Base-by-base conservation (phyloP, 2,113 vertebrate genomes). In the Phrynocephalus versicolor region DNA sequence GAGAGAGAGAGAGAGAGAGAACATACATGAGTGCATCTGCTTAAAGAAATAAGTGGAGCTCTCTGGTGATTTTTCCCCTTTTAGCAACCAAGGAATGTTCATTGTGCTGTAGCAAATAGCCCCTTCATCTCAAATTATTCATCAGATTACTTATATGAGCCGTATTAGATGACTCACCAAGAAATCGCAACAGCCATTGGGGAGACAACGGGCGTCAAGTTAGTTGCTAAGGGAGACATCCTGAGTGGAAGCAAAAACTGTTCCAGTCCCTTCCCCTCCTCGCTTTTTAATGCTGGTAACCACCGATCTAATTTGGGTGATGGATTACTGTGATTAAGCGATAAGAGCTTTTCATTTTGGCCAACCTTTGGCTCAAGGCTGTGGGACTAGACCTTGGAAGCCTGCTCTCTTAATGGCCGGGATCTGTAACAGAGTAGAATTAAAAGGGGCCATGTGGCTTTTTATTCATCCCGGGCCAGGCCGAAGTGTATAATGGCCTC, bases 271-370 rank as follows among this genome's bases (percentile, higher is more conserved):
- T n/a, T n/a, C 78, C 89, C 85, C 71, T 89, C 85, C 93, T 90
- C 85, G 80, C 73, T 75, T 93, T n/a, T 93, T 91, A 93, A 88
- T 90, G 84, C 87, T 87, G 82, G 71, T 87, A 91, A 82, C 88
- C 92, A 85, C 83, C 77, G 76, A 94, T 90, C 87, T 94, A 89
- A 94, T 94, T 95, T 92, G 79, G 80, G 51, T 91, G 92, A 94
- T 92, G 92, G 89, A 94, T 94, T 90, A 89, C 89, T 90, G 39
- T 90, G 94, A 94, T 94, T 89, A 94, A 92, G 89, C 91, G 90
- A 95, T 94, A 94, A 93, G 89, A 90, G 87, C 82, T 80, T 39
- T 35, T 72, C 85, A 76, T 81, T 88, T 83, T 92, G 85, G 85
- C 6, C 27, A 87, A 89, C 87, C 88, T 84, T 85, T 94, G 91